Base-by-base conservation (phyloP, 2,888 invertebrate species). In the Hydriomena furcata region DNA sequence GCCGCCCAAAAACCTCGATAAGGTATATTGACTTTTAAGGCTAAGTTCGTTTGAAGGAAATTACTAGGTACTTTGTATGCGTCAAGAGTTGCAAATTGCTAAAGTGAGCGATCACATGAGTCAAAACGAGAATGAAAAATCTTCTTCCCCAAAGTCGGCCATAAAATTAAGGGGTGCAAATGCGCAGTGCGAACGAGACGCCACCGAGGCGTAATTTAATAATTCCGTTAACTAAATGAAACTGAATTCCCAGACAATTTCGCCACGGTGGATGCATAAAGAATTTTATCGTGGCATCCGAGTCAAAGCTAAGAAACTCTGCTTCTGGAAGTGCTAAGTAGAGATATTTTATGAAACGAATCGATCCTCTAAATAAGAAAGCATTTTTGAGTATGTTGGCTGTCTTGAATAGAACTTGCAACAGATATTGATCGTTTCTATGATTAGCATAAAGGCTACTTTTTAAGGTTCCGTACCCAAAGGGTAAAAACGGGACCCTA, bases 161-260 rank as follows among this genome's bases (percentile, higher is more conserved):
- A 35, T 52, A 52, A 47, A 54, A 43, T 46, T 42, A 50, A 53
- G 37, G 21, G 43, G 52, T 46, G 49, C 43, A 47, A 56, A 56
- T 48, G 52, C 47, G 52, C 55, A 53, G 13, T 52, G 46, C 32
- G 38, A 50, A 42, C 54, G 55, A 52, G 60, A 66, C 58, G 63
- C 65, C 65, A 59, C 65, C 68, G 28, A 52, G 37, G 67, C 71
- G 71, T 83, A 85, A 85, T 85, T 82, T 81, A 84, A 86, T 84
- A 80, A 85, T 85, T 84, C 82, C 79, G 82, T 79, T 84, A 86
- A 74, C 79, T 79, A 80, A 85, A 86, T 84, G 82, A 84, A 84
- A 84, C 80, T 75, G 79, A 76, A 81, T 78, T 74, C 76, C 73
- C 77, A 72, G 78, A 77, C 76, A 74, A 76, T 80, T 79, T 73